Evolutionary conservation across 2,888 invertebrate genomes (phyloP).

Genomic region (Cataglyphis rosenhaueri): DNA sequence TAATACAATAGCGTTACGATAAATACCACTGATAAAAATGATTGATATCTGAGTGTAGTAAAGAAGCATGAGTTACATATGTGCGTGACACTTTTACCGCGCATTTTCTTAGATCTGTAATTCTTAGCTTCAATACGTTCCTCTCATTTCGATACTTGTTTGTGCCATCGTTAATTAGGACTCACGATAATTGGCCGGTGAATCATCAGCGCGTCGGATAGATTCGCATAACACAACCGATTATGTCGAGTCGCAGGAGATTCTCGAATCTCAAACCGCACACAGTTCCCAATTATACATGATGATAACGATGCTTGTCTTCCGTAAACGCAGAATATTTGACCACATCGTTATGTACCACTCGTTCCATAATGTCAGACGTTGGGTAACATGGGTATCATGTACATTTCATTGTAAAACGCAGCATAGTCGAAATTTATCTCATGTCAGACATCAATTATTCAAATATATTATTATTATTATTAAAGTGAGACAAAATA

Average conservation of each 20-base stretch:
- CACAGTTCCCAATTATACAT: constrained; percentile 58
- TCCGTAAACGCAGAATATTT: constrained; percentile 58
- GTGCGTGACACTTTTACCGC: not conserved
- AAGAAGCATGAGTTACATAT: not conserved
- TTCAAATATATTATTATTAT: not conserved
- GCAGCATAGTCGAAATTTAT: not conserved
- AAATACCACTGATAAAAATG: constrained; percentile 30
- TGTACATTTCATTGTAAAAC: too few species aligned
- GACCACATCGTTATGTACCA: constrained; percentile 49
- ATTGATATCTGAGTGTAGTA: constrained; percentile 35
- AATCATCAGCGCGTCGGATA: constrained; percentile 39
- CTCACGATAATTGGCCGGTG: constrained; percentile 60
- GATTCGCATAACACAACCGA: constrained; percentile 51
- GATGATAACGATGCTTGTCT: constrained; percentile 57
- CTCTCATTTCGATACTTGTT: constrained; percentile 16
- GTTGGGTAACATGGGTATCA: too few species aligned
- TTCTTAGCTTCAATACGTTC: not conserved
- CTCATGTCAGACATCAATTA: not conserved
- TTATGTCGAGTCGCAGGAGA: constrained; percentile 39
- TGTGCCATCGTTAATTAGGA: constrained; percentile 54
- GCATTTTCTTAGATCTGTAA: not conserved
- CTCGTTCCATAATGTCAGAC: constrained; percentile 4
- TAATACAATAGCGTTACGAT: constrained; percentile 27
- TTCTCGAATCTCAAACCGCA: constrained; percentile 52
- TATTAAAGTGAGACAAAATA: not conserved